A percentile compares a stretch with the other conserved stretches of the same genome.
Evolutionary conservation across 53 echinoderm and acorn worm species (phyloP).

Genomic region (Apostichopus leukothele): DNA sequence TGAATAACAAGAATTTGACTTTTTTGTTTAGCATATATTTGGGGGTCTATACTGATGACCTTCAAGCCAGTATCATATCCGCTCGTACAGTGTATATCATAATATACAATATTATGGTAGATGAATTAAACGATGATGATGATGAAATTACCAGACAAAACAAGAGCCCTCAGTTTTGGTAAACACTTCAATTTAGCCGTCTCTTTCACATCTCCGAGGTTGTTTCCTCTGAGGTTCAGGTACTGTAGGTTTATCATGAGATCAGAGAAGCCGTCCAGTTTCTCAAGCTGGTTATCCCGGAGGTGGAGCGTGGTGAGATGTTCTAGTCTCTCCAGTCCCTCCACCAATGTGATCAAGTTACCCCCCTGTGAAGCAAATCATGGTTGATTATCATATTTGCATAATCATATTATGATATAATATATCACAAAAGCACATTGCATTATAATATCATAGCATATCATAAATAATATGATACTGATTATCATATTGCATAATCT

Average conservation of each 20-base stretch:
- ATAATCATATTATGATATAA: too few species aligned
- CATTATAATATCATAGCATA: too few species aligned
- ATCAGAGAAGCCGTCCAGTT: conserved; percentile 84
- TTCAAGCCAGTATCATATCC: too few species aligned
- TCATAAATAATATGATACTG: too few species aligned
- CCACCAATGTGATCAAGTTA: conserved; percentile 73
- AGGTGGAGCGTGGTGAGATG: conserved; percentile 91
- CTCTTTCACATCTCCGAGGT: conserved; percentile 76
- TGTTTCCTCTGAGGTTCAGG: conserved; percentile 74
- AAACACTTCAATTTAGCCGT: conserved; percentile 78
- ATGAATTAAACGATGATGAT: not conserved
- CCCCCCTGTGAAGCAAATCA: conserved; percentile 53
- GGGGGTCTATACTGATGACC: too few species aligned
- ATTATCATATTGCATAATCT: too few species aligned
- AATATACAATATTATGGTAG: not conserved
- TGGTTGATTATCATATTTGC: too few species aligned
- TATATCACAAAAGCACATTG: too few species aligned
- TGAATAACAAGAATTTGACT: too few species aligned
- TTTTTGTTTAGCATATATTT: too few species aligned
- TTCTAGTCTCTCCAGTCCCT: conserved; percentile 81
- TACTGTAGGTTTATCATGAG: conserved; percentile 83
- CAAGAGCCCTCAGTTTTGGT: conserved; percentile 82
- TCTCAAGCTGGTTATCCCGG: conserved; percentile 88
- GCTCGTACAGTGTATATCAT: too few species aligned
- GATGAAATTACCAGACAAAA: conserved; percentile 63